Conservation (phyloP, 2,113 vertebrate genomes). For the Tonatia bakeri region DNA sequence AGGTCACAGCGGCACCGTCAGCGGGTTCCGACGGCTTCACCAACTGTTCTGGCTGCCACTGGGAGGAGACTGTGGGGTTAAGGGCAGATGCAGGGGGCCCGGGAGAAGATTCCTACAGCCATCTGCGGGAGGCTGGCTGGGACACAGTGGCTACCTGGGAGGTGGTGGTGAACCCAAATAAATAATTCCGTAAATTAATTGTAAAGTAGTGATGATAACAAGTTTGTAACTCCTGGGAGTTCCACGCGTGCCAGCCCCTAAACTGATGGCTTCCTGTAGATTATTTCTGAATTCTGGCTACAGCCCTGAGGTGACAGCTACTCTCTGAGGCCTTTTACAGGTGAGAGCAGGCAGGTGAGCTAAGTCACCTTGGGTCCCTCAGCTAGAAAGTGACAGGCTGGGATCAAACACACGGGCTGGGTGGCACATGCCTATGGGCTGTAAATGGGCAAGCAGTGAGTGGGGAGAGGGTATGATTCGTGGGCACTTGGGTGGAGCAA, state of each 20-base stretch:
- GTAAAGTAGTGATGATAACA: neutral
- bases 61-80: neutral
- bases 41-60: neutral
- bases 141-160: accelerated
- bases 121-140: neutral
- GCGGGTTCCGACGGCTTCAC: neutral
- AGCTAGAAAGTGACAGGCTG: neutral
- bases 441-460: neutral
- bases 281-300: neutral
- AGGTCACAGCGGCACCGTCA: neutral
- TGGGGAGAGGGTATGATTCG: neutral
- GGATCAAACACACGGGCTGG: neutral
- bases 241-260: neutral
- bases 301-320: neutral
- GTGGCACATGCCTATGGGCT: neutral
- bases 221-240: neutral
- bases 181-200: neutral
- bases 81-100: neutral
- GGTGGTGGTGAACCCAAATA: neutral
- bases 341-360: neutral
- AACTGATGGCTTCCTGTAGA: neutral
- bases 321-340: neutral
- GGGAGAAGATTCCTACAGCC: no score
- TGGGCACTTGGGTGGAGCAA: neutral
- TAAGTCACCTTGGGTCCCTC: neutral